Base-by-base conservation (phyloP, 2,113 vertebrate genomes). In the Penelope pileata region DNA sequence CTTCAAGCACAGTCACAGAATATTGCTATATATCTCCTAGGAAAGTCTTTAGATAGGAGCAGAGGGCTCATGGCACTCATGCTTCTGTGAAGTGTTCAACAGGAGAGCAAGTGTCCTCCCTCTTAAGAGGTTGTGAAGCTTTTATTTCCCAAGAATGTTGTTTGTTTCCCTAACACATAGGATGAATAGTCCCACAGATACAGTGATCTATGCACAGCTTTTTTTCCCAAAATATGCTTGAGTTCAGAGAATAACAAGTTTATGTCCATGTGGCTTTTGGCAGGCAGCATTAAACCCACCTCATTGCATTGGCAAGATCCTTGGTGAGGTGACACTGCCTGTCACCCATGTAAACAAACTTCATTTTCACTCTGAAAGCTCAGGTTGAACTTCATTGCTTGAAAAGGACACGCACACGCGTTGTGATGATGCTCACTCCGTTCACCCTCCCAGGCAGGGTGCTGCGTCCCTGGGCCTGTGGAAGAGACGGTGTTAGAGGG, bases 331-430 rank as follows among this genome's bases (percentile, higher is more conserved):
- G 0, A 45, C 29, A 58, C 29, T 69, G 42, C 34, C 0, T 0
- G 42, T 85, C 67, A 77, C 29, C 30, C 14, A 17, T 43, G 54
- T 38, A 83, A 82, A 63, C 13, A 24, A 30, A 29, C 16, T 70
- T 60, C 9, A 51, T 51, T 91, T 88, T 89, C 4, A 2, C 56
- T 56, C 15, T 47, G 38, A 62, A 70, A 63, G 32, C 64, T 92
- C 42, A 63, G 29, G 76, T 86, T 88, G 83, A 69, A 72, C 76
- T 91, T 75, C 38, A 51, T 89, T 38, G 21, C 79, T 94, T 94
- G 79, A 60, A 83, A 77, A 92, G 60, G 45, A 88, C 16, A 45
- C 17, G 40, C 16, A 30, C 3, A 48, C 23, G 70, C 34, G 32
- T 66, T 27, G 29, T 36, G 34, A 30, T 4, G 64, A 7, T 18